Conservation (phyloP, 2,888 invertebrate genomes). For the Bhutanitis thaidina region DNA sequence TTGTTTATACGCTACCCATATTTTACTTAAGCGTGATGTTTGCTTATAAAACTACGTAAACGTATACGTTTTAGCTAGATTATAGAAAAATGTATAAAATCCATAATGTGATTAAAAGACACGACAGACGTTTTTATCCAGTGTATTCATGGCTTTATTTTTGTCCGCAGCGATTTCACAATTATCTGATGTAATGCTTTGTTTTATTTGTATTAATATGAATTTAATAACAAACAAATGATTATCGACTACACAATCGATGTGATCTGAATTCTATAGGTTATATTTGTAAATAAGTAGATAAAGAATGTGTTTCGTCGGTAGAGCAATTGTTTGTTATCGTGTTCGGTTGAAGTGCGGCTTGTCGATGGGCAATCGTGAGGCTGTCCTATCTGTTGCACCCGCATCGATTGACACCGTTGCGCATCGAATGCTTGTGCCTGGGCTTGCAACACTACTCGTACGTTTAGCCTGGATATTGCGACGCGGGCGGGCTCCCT, state of each 20-base stretch:
- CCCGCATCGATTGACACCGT: conserved; percentile 54
- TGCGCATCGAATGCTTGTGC: conserved; percentile 39
- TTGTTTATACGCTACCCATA: too few species aligned
- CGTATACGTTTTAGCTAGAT: too few species aligned
- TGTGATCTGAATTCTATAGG: too few species aligned
- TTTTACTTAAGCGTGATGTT: too few species aligned
- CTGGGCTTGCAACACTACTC: conserved; percentile 42
- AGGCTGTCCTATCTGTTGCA: conserved; percentile 38
- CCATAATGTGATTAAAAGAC: too few species aligned
- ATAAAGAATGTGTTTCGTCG: neutral
- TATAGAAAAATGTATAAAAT: too few species aligned
- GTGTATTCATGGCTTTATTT: too few species aligned
- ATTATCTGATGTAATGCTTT: neutral
- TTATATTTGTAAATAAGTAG: neutral
- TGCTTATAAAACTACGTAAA: too few species aligned
- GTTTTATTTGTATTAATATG: neutral
- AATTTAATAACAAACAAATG: neutral
- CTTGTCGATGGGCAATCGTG: conserved; percentile 26
- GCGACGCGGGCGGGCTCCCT: conserved; percentile 34
- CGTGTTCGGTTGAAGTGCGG: neutral
- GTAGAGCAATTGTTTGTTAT: neutral
- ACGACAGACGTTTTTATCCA: too few species aligned
- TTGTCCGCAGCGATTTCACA: neutral
- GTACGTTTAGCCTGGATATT: conserved; percentile 51
- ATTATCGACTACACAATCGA: neutral